Evolutionary conservation across 2,888 invertebrate species (phyloP), one percentile per base, ranked within the genome.

Genomic region (Celastrina argiolus): DNA sequence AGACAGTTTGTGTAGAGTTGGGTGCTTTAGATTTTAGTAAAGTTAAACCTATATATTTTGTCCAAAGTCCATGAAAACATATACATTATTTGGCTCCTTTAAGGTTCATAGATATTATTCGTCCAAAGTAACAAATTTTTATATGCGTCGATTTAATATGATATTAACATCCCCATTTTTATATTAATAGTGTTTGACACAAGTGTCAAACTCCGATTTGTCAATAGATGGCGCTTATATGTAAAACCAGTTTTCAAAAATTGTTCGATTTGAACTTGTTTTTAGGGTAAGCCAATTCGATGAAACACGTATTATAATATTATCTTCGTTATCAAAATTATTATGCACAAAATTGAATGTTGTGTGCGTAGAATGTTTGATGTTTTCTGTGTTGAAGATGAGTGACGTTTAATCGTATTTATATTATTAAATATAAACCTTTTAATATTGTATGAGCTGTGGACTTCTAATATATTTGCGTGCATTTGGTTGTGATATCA

Each of bases 11-110:
- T 42, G 28, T 59, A 66, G 66, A 22, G 41, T 45, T 34, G 59
- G 66, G 66, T 66, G 66, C 66, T 66, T 66, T 66, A 66, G 66
- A 59, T 59, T 66, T 59, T 65, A 45, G 45, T 66, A 31, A 39
- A 65, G 56, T 31, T 59, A 39, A 36, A 39, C 36, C n/a, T 51
- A 22, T 51, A 51, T 51, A 51, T 12, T 51, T 51, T 51, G 51
- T 51, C 51, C 51, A 12, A 14, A 22, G 22, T 51, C 51, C 51
- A 51, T 12, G 22, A 51, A 51, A 41, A 51, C 26, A 0, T 51
- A n/a, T n/a, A n/a, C n/a, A n/a, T n/a, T n/a, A 45, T 51, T 51
- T 26, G 22, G 22, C 12, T 51, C 22, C 16, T 51, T 22, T 22
- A 22, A 22, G 51, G 22, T 12, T 22, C 14, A 22, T 39, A 22